Conservation (phyloP, 1,140 invertebrate genomes). For the Drosophila kepulauana region DNA sequence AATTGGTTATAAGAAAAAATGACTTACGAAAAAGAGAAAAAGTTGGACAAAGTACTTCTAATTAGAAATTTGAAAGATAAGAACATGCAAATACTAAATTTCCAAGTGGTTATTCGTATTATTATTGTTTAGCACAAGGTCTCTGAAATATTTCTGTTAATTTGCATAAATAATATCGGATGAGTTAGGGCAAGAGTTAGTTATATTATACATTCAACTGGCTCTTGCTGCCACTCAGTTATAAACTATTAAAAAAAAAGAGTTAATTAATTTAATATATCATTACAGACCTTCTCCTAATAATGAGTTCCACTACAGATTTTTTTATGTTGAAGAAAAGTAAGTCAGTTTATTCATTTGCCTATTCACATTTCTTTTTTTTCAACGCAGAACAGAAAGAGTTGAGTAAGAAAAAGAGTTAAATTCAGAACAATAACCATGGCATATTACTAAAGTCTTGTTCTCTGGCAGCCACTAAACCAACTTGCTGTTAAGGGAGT, state of each 20-base stretch:
- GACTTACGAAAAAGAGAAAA: no score
- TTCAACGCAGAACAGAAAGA: constrained; percentile 7
- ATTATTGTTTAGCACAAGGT: neutral
- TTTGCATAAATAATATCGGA: neutral
- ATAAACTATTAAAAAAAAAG: neutral
- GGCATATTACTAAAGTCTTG: constrained; percentile 20
- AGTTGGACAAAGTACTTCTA: no score
- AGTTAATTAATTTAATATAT: neutral
- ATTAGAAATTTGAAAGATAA: no score
- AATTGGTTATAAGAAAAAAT: no score
- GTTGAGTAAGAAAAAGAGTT: constrained; percentile 6
- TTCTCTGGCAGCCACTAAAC: constrained; percentile 21
- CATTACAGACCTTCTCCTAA: no score
- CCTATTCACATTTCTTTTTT: neutral
- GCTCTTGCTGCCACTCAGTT: neutral
- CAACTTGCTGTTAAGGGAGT: constrained; percentile 15
- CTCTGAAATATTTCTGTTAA: neutral
- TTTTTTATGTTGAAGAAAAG: neutral
- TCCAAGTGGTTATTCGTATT: neutral
- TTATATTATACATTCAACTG: neutral
- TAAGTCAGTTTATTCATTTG: neutral
- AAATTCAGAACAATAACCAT: constrained; percentile 24
- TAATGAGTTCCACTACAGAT: neutral
- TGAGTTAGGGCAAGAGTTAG: no score
- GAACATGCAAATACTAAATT: no score